phyloP scores from a whole-genome alignment of 2,113 vertebrate genomes.

The Mungos mungo region DNA sequence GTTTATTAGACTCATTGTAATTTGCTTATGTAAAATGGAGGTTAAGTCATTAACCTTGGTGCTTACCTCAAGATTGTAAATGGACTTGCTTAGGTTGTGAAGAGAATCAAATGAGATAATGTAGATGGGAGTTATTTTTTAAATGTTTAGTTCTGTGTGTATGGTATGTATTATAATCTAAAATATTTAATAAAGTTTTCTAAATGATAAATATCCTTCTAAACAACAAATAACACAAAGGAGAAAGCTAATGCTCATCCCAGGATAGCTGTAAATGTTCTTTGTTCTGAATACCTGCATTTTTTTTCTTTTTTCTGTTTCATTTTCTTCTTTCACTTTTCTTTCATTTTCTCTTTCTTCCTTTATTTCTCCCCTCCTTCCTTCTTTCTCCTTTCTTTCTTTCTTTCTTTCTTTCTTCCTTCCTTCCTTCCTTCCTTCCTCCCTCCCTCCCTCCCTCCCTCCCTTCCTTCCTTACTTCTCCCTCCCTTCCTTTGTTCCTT shows the following conservation, averaged over 20 bases:
- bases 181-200: not conserved
- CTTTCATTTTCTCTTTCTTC: not conserved
- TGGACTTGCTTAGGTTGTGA: constrained; percentile 25
- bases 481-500: no score
- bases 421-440: no score
- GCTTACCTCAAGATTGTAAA: constrained; percentile 53
- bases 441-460: no score
- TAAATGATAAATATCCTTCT: not conserved
- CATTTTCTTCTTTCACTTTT: rapidly evolving
- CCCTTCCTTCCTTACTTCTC: no score
- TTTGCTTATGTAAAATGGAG: constrained; percentile 64
- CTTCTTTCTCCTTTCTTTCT: no score
- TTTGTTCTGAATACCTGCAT: not conserved
- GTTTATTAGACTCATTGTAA: constrained; percentile 48
- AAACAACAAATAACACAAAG: not conserved
- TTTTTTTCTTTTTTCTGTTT: not conserved
- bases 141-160: not conserved
- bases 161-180: not conserved
- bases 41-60: constrained; percentile 66
- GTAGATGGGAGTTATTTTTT: not conserved
- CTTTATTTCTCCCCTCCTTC: no score
- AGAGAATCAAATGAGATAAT: constrained; percentile 35
- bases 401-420: no score
- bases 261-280: not conserved
- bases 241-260: not conserved